These are phyloP conservation scores for Crioceris asparagi DNA, from an alignment of 2,888 invertebrate genomes.

Conservation along the genomic window DNA sequence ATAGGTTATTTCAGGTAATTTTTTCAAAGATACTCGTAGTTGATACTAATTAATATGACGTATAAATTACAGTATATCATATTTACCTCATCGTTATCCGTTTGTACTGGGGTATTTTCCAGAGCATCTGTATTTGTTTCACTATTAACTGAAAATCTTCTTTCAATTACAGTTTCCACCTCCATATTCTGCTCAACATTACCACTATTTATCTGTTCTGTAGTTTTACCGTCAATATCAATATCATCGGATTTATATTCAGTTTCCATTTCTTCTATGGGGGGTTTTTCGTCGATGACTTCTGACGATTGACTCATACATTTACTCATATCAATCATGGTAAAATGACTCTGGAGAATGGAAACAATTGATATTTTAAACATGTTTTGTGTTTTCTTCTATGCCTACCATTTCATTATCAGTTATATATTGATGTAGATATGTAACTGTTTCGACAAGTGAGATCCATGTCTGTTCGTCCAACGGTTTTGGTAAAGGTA, in stretches of 20 bases:
- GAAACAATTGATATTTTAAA: too few relatives aligned
- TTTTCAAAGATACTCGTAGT: too few relatives aligned
- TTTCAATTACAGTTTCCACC: constrained; percentile 27
- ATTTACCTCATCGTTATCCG: constrained; percentile 35
- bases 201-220: too few relatives aligned
- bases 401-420: constrained; percentile 47
- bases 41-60: too few relatives aligned
- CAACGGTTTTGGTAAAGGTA: constrained; percentile 50
- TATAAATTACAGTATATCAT: too few relatives aligned
- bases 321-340: constrained; percentile 33
- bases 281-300: constrained; percentile 24
- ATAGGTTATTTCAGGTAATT: too few relatives aligned
- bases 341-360: constrained; percentile 33
- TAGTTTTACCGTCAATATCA: constrained; percentile 12
- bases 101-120: constrained; percentile 33
- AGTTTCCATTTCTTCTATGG: constrained; percentile 35
- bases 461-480: constrained; percentile 52
- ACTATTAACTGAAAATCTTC: constrained; percentile 33
- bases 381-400: too few relatives aligned
- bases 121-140: constrained; percentile 30
- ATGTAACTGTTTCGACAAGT: constrained; percentile 53
- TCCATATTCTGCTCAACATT: constrained; percentile 34
- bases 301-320: constrained; percentile 29
- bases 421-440: constrained; percentile 53
- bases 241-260: constrained; percentile 21